Base-by-base conservation (phyloP, 2,888 invertebrate genomes). In the Caenorhabditis macrosperma region DNA sequence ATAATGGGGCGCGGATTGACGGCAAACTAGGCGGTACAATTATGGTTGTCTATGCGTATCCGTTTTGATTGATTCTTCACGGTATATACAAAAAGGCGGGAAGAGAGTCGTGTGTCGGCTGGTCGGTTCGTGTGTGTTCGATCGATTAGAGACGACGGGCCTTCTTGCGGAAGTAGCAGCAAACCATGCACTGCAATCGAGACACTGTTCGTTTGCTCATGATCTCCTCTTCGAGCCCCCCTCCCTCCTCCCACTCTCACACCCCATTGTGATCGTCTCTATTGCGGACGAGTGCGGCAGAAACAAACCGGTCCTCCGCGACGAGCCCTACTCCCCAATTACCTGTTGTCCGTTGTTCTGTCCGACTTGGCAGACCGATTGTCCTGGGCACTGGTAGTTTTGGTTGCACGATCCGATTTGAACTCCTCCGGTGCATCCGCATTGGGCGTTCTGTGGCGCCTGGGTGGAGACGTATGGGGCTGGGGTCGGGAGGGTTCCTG, bases 81-180 rank as follows among this genome's bases (percentile, higher is more conserved):
- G 66, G 46, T 75, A 75, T 76, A 76, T 76, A 76, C 76, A 76
- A 77, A 77, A 64, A 77, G 54, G 60, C 55, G 57, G 54, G 63
- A 69, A 69, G 61, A 66, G 66, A 52, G 44, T 52, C 38, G 54
- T 20, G 46, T 30, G 17, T 20, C 52, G 41, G 55, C 57, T 41
- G 60, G 28, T 60, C 24, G 41, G 20, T 30, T 67, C 55, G 55
- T 38, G 33, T 30, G 30, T 59, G 41, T 76, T 63, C 59, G 59
- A 60, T 60, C 66, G 64, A 67, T 77, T 81, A 81, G 76, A 77
- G 52, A 55, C 72, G 71, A 64, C 76, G 71, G 72, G 83, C 80
- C 85, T 88, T 88, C 85, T 86, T 88, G 80, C 86, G 86, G 88
- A 88, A 89, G 79, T 89, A 89, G 83, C 89, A 89, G 86, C 89